A percentile compares a stretch with the other conserved stretches of the same genome.
Evolutionary conservation across 1,140 invertebrate species (phyloP).

Genomic region (Fopius arisanus): DNA sequence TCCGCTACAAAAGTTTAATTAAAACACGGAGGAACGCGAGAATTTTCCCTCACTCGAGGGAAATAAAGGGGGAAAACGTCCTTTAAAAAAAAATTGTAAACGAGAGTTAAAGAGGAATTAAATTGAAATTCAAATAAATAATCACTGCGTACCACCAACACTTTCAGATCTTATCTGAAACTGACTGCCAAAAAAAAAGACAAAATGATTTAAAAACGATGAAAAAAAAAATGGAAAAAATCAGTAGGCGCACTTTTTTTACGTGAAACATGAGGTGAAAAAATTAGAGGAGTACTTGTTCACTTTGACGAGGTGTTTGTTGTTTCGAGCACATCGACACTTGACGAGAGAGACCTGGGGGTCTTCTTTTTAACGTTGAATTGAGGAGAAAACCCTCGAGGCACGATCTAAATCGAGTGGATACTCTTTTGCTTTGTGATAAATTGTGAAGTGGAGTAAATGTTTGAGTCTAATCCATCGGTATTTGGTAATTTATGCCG

Average conservation of each 20-base stretch:
- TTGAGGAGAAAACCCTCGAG: background rate
- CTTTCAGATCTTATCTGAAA: constrained; percentile 34
- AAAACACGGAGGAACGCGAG: background rate
- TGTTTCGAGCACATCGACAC: constrained; percentile 5
- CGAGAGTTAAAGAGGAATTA: background rate
- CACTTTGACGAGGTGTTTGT: background rate
- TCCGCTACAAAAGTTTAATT: background rate
- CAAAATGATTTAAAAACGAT: background rate
- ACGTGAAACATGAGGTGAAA: constrained; percentile 14
- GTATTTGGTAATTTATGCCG: no score
- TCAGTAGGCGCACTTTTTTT: constrained; percentile 38
- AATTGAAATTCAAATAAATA: background rate
- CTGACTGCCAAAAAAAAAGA: constrained; percentile 34
- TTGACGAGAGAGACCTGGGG: background rate
- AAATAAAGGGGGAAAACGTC: background rate
- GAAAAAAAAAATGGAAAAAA: constrained; percentile 11
- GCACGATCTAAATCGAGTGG: background rate
- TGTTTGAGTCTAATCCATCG: background rate
- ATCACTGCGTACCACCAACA: constrained; percentile 25
- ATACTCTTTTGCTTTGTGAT: background rate
- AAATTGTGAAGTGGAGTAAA: background rate
- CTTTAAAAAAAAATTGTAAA: background rate
- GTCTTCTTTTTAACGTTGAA: background rate
- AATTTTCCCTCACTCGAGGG: background rate
- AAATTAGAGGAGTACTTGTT: background rate